A percentile compares a stretch with the other conserved stretches of the same genome.
These are phyloP conservation scores for Canis aureus DNA, from an alignment of 2,113 vertebrate species.

Conservation along the genomic window DNA sequence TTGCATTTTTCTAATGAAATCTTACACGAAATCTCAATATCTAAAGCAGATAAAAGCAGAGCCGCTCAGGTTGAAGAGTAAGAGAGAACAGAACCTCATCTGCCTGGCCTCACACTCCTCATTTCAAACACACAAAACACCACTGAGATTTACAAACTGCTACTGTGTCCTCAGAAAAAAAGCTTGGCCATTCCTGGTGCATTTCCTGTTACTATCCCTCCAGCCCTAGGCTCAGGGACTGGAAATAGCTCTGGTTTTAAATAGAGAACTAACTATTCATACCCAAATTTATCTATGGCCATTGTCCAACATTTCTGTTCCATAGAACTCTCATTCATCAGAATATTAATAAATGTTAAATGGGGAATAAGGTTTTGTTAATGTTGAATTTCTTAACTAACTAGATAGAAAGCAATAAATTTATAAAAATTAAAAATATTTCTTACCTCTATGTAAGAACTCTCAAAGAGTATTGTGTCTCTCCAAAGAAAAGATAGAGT, in stretches of 20 bases:
- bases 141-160: not conserved
- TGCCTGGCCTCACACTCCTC: not conserved
- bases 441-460: not conserved
- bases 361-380: not conserved
- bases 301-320: not conserved
- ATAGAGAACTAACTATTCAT: slow-evolving; percentile 5
- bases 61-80: not conserved
- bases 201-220: not conserved
- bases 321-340: not conserved
- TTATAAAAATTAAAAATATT: not conserved
- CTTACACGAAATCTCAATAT: not conserved
- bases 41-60: not conserved
- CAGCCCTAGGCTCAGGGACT: not conserved
- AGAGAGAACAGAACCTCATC: not conserved
- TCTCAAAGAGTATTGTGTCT: not conserved
- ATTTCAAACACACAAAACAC: not conserved
- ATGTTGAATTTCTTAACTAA: slow-evolving; percentile 5
- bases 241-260: slow-evolving; percentile 52
- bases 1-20: not conserved
- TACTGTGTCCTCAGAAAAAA: not conserved
- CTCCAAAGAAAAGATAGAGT: not conserved
- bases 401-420: not conserved
- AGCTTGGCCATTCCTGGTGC: not conserved
- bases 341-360: not conserved
- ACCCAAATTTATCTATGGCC: not conserved